Evolutionary conservation across 2,888 invertebrate species (phyloP), one percentile per base, ranked within the genome.

Genomic region (Ellobium chinense): DNA sequence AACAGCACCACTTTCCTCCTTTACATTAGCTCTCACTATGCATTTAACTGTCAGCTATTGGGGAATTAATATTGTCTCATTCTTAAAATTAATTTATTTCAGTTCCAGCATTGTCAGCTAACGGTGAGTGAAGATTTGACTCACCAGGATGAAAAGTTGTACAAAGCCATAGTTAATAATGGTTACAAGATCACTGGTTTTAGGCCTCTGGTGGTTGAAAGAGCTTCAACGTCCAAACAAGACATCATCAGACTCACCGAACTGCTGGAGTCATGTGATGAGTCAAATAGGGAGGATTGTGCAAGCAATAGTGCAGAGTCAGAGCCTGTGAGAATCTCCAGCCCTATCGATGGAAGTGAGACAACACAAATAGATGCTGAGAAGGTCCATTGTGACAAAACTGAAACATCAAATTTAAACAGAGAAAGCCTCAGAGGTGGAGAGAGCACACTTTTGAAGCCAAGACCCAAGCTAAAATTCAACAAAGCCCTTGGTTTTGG

Each of bases 171-270:
- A 46, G n/a, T n/a, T n/a, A n/a, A n/a, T n/a, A n/a, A n/a, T 46
- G 12, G 54, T 14, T 70, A 56, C 54, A 70, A 56, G 31, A 70
- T 70, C 34, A 56, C 21, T 34, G 9, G 56, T 9, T 31, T 56
- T 70, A 37, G 54, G 29, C 70, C 70, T 70, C 31, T 70, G 56
- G 21, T 56, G 34, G 56, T 70, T 34, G 70, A 70, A 56, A 70
- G 56, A n/a, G 70, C 31, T 21, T 34, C 2, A 18, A 27, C 34
- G 39, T 34, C 70, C 31, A 18, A 34, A 31, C 34, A 70, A 56
- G 56, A 70, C n/a, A n/a, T 54, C 9, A 1, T 18, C 0, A n/a
- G 31, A 0, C 56, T 56, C n/a, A 29, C 14, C 31, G 2, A 70
- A n/a, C 3, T 7, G 27, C 29, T 68, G 14, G 29, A 68, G 46